A percentile compares a stretch with the other conserved stretches of the same genome.
These are phyloP conservation scores for Scaptomyza tumidula DNA, from an alignment of 2,888 invertebrate species.

Conservation along the genomic window DNA sequence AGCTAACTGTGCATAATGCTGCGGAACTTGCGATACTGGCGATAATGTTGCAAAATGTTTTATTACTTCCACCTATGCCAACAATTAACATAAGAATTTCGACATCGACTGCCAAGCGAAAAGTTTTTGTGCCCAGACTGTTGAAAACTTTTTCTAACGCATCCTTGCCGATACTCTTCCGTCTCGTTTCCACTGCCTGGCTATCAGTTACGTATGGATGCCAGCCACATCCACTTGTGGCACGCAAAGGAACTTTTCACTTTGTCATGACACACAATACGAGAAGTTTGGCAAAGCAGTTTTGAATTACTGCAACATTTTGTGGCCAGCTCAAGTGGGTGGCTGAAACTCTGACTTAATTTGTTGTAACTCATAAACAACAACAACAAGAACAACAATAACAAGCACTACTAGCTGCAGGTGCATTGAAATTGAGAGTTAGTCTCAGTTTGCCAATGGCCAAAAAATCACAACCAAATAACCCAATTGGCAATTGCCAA, in stretches of 20 bases:
- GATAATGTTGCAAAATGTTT: slow-evolving; percentile 74
- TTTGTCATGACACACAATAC: slow-evolving; percentile 65
- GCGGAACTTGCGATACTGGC: slow-evolving; percentile 53
- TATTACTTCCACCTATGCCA: slow-evolving; percentile 77
- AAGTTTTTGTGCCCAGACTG: slow-evolving; percentile 58
- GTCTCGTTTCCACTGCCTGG: background rate
- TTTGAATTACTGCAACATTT: slow-evolving; percentile 66
- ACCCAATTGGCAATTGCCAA: slow-evolving; percentile 70
- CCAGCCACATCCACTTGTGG: slow-evolving; percentile 32
- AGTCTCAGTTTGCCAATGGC: slow-evolving; percentile 52
- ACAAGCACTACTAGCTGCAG: slow-evolving; percentile 27
- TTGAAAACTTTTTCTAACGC: slow-evolving; percentile 49
- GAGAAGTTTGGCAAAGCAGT: slow-evolving; percentile 46
- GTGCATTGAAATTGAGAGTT: slow-evolving; percentile 38
- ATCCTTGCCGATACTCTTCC: slow-evolving; percentile 20
- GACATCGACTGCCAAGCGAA: slow-evolving; percentile 30
- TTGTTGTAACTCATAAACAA: slow-evolving; percentile 3
- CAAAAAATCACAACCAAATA: slow-evolving; percentile 57
- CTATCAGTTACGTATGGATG: slow-evolving; percentile 58
- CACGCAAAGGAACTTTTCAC: slow-evolving; percentile 57
- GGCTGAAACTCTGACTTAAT: slow-evolving; percentile 16
- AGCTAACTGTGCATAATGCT: background rate
- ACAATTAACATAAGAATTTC: slow-evolving; percentile 75
- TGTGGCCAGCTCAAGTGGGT: too few relatives aligned
- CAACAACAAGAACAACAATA: background rate